Evolutionary conservation across 2,888 invertebrate genomes (phyloP), one percentile per base, ranked within the genome.

Genomic region (Panopea generosa): DNA sequence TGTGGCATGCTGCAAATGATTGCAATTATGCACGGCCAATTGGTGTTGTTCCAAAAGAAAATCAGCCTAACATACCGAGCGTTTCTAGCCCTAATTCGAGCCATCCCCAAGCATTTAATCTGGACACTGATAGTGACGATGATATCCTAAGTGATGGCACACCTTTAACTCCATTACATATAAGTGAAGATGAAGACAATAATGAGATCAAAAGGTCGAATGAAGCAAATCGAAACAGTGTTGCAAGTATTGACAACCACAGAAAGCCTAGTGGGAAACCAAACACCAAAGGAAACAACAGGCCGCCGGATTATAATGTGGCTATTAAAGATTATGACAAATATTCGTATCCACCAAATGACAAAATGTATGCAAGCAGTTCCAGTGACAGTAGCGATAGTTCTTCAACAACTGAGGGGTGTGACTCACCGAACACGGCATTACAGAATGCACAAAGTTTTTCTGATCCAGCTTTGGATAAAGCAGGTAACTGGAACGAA

Each of bases 161-260:
- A 16, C 78, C 79, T 20, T 67, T 83, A 14, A 80, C 81, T 16
- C 78, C 78, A 33, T 62, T 83, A 16, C 78, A 81, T 63, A 83
- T 83, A 22, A 83, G 83, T 67, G 83, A 83, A 52, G 83, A 81
- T 24, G 78, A 82, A 45, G 80, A 74, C 50, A 73, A 77, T 53
- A 62, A 60, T 43, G 38, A 62, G 16, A 14, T 29, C 26, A 38
- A 45, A 27, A 55, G 38, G 55, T 38, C 29, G 18, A 38, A 45
- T 18, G 6, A 55, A 55, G 6, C 22, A 53, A 43, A 20, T 27
- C 3, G 14, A 33, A 7, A 7, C 2, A 29, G n/a, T 49, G 61
- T 26, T 38, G 45, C 7, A 14, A 62, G 49, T 50, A 49, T 33
- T 20, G 49, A 40, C 20, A 62, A 52, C 9, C 11, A 52, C 52